A percentile compares a stretch with the other conserved stretches of the same genome.
These are phyloP conservation scores for Spondyliosoma cantharus DNA, from an alignment of 2,797 vertebrate species.

Conservation along the genomic window DNA sequence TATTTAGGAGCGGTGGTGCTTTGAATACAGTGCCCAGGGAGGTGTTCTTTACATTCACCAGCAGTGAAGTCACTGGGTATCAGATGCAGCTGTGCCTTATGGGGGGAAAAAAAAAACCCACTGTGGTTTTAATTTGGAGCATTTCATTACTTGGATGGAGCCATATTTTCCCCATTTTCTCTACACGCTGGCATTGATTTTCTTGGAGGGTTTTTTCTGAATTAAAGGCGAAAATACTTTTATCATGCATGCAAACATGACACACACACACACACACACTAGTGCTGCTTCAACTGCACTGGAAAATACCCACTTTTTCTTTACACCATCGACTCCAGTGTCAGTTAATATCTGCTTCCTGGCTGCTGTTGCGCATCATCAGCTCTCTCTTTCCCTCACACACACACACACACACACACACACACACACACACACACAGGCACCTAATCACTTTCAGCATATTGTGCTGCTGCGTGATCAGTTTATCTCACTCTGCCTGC, in stretches of 20 bases:
- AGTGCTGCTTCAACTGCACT: background rate
- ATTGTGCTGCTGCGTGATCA: constrained; percentile 72
- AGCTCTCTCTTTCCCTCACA: constrained; percentile 27
- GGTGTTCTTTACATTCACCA: constrained; percentile 50
- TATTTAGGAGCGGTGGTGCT: constrained; percentile 32
- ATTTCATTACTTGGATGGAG: constrained; percentile 40
- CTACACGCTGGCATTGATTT: constrained; percentile 16
- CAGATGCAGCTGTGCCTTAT: constrained; percentile 51
- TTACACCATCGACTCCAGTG: constrained; percentile 20
- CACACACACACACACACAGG: constrained; percentile 27
- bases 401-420: constrained; percentile 48
- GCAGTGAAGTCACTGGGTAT: constrained; percentile 52
- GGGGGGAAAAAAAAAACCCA: constrained; percentile 36
- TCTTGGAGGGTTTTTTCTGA: constrained; percentile 13
- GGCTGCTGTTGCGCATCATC: constrained; percentile 52
- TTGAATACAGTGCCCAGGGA: constrained; percentile 30
- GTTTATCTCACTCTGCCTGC: constrained; percentile 70
- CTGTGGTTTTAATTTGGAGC: constrained; percentile 39
- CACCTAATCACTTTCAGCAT: constrained; percentile 67
- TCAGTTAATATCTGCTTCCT: constrained; percentile 48
- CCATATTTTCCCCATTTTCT: constrained; percentile 27
- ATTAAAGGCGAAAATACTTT: background rate
- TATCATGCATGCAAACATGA: background rate
- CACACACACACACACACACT: background rate
- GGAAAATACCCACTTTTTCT: constrained; percentile 23